Conservation (phyloP, 2,797 vertebrate genomes). For the Ataeniobius toweri region DNA sequence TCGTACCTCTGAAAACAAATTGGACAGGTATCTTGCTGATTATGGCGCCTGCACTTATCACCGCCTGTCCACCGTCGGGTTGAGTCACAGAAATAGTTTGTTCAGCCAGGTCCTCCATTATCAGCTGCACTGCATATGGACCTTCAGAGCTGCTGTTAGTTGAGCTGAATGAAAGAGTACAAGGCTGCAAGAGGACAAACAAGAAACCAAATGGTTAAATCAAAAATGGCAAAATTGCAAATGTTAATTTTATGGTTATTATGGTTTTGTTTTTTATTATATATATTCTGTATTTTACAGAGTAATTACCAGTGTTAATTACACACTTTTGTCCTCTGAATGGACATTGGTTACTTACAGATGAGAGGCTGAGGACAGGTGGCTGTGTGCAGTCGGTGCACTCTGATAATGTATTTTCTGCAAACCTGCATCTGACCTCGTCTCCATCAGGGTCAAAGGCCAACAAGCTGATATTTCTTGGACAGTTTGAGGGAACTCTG, state of each 20-base stretch:
- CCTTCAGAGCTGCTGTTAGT: not conserved
- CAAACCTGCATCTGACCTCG: conserved; percentile 41
- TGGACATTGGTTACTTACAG: conserved; percentile 24
- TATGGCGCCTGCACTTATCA: not conserved
- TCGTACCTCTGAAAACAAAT: conserved; percentile 27
- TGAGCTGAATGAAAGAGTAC: conserved; percentile 29
- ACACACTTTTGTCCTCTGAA: too few relatives aligned
- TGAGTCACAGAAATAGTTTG: conserved; percentile 33
- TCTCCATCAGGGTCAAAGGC: conserved; percentile 54
- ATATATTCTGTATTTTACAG: too few relatives aligned
- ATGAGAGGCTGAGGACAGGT: conserved; percentile 11
- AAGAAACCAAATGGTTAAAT: not conserved
- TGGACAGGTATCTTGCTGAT: conserved; percentile 52
- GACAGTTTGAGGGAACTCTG: conserved; percentile 55
- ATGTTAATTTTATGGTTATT: too few relatives aligned
- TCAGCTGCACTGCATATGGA: conserved; percentile 8
- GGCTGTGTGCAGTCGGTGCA: conserved; percentile 24
- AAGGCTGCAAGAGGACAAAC: conserved; percentile 33
- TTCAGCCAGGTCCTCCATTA: conserved; percentile 55
- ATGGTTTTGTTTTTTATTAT: too few relatives aligned
- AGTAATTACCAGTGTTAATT: too few relatives aligned
- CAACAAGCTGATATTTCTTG: conserved; percentile 36
- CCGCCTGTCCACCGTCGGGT: rapidly evolving
- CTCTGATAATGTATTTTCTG: rapidly evolving
- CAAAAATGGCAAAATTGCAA: not conserved